These are phyloP conservation scores for Dasyornis broadbenti DNA, from an alignment of 2,113 vertebrate genomes.

Conservation along the genomic window DNA sequence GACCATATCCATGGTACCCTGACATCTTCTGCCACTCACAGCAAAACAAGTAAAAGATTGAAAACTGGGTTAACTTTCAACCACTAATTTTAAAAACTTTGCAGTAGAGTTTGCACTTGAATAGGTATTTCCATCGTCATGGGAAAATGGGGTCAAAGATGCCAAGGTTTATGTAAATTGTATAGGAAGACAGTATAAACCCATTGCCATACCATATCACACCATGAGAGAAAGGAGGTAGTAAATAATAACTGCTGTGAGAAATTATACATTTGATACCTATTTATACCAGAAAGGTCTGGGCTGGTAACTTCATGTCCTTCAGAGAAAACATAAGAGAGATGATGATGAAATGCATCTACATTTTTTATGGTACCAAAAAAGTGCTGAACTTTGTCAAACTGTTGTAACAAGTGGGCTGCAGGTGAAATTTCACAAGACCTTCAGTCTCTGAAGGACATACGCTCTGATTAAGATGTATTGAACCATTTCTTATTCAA, in stretches of 20 bases:
- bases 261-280: not conserved
- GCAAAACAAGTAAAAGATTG: not conserved
- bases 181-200: not conserved
- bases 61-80: not conserved
- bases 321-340: not conserved
- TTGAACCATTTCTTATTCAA: conserved; percentile 19
- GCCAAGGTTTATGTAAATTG: not conserved
- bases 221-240: not conserved
- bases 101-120: not conserved
- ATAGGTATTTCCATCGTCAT: not conserved
- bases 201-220: not conserved
- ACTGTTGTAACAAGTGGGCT: not conserved
- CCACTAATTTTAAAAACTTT: not conserved
- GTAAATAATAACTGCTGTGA: not conserved
- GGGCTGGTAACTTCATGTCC: not conserved
- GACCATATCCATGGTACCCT: not conserved
- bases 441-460: not conserved
- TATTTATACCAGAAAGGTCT: not conserved
- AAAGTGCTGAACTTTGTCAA: not conserved
- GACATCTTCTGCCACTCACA: not conserved
- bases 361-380: not conserved
- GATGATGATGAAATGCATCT: not conserved
- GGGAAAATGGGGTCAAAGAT: not conserved
- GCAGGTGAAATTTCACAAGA: not conserved
- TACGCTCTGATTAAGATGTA: conserved; percentile 26